These are phyloP conservation scores for Spermophilus dauricus DNA, from an alignment of 2,113 vertebrate genomes.

Conservation along the genomic window DNA sequence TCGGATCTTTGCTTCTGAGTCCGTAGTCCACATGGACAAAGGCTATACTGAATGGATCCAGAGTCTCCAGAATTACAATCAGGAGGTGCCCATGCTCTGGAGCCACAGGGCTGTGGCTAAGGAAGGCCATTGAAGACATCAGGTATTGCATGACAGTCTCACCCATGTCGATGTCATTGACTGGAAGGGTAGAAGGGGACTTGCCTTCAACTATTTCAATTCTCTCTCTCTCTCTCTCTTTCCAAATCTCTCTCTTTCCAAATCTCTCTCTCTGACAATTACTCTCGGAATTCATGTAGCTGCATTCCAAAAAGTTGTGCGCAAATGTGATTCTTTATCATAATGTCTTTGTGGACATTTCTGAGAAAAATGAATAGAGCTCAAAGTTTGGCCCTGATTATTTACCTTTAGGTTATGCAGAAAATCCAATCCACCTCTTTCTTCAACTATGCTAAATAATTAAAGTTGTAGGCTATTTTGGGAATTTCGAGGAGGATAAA, in stretches of 20 bases:
- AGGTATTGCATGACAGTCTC: fast-evolving
- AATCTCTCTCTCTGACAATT: not conserved
- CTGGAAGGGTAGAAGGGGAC: not conserved
- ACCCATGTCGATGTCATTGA: not conserved
- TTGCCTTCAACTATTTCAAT: not conserved
- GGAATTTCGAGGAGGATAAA: not conserved
- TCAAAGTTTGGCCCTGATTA: not conserved
- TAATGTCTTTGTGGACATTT: not conserved
- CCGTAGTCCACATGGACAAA: not conserved
- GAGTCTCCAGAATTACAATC: not conserved
- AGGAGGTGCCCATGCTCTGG: no score
- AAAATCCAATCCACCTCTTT: not conserved
- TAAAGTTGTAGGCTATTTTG: not conserved
- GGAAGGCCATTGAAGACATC: not conserved
- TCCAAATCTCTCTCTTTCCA: no score
- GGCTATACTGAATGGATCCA: not conserved
- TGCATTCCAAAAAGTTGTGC: not conserved
- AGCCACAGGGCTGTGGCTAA: no score
- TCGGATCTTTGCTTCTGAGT: not conserved
- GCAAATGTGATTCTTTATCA: not conserved
- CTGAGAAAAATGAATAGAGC: not conserved
- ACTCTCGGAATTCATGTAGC: not conserved
- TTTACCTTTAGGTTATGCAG: not conserved
- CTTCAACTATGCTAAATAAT: not conserved
- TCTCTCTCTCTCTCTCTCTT: not conserved